These are phyloP conservation scores for Drosophila saltans DNA, from an alignment of 1,140 invertebrate genomes.

Conservation along the genomic window DNA sequence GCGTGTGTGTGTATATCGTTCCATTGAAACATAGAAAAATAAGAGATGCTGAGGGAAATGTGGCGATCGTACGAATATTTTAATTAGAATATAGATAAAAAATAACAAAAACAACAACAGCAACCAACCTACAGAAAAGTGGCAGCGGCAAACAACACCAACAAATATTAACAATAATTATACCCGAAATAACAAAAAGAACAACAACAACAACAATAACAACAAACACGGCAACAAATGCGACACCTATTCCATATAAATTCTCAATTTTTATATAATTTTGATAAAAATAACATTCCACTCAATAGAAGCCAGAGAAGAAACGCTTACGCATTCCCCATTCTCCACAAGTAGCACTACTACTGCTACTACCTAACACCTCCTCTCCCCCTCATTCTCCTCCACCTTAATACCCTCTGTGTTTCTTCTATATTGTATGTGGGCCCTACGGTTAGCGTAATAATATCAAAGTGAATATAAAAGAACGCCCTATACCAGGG, in stretches of 20 bases:
- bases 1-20: slow-evolving; percentile 8
- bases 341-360: background rate
- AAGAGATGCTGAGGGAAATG: slow-evolving; percentile 35
- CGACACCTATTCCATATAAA: slow-evolving; percentile 73
- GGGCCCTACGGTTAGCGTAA: background rate
- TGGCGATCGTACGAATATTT: slow-evolving; percentile 72
- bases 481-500: background rate
- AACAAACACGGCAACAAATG: slow-evolving; percentile 27
- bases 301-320: slow-evolving; percentile 27
- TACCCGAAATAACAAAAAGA: slow-evolving; percentile 59
- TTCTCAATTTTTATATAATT: slow-evolving; percentile 75
- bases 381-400: background rate
- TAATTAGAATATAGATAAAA: slow-evolving; percentile 81
- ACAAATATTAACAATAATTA: slow-evolving; percentile 80
- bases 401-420: too few relatives aligned
- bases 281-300: slow-evolving; percentile 80
- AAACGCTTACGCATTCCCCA: slow-evolving; percentile 9
- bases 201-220: slow-evolving; percentile 36
- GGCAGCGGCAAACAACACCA: slow-evolving; percentile 33
- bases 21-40: slow-evolving; percentile 35
- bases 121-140: slow-evolving; percentile 29
- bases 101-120: slow-evolving; percentile 47
- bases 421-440: too few relatives aligned
- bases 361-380: background rate
- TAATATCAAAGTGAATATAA: background rate